Conservation (phyloP, 2,888 invertebrate genomes). For the Encarsia formosa region DNA sequence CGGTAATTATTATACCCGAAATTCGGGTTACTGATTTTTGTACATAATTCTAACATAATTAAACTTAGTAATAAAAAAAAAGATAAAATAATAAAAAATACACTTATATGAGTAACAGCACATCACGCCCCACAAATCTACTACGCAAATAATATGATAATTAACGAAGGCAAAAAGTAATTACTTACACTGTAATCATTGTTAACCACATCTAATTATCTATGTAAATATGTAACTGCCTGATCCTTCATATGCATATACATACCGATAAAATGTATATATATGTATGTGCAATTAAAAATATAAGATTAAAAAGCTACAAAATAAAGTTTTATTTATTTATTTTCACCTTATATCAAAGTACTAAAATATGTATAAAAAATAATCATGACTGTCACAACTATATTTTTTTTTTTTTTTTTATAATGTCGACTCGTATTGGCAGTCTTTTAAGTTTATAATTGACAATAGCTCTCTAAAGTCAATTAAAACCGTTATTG, state of each 20-base stretch:
- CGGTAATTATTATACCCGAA: too few species aligned
- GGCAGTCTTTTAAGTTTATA: too few species aligned
- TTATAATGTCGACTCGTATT: too few species aligned
- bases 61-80: too few species aligned
- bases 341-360: too few species aligned
- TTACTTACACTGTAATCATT: conserved; percentile 34
- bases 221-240: conserved; percentile 51
- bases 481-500: too few species aligned
- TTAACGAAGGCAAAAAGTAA: conserved; percentile 1
- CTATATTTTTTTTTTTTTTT: too few species aligned
- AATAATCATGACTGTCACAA: too few species aligned
- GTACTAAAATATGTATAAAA: too few species aligned
- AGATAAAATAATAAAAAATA: neutral
- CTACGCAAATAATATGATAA: conserved; percentile 8
- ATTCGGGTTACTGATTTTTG: too few species aligned
- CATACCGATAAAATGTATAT: conserved; percentile 28
- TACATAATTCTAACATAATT: too few species aligned
- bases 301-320: conserved; percentile 8
- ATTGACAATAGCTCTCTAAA: too few species aligned
- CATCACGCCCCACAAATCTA: conserved; percentile 3
- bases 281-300: conserved; percentile 25
- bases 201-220: conserved; percentile 47
- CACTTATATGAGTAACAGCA: conserved; percentile 8
- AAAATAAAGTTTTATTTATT: conserved; percentile 1
- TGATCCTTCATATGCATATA: conserved; percentile 33